Evolutionary conservation across 2,113 vertebrate species (phyloP).

Genomic region (Bolborhynchus lineola): DNA sequence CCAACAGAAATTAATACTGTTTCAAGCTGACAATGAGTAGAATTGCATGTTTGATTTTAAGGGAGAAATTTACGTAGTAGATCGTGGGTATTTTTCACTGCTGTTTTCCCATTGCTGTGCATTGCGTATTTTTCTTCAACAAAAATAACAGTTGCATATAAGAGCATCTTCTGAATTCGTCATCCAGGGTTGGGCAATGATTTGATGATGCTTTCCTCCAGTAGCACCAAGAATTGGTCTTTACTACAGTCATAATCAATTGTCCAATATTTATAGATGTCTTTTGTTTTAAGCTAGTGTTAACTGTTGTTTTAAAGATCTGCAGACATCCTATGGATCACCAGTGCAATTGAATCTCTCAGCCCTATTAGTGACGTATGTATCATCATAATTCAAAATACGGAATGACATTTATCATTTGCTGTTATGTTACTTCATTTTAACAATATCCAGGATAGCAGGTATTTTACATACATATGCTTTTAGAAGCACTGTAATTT

Average conservation of each 20-base stretch:
- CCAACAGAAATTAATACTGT: background rate
- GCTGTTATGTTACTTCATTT: background rate
- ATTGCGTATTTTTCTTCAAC: background rate
- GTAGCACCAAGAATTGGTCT: background rate
- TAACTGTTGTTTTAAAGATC: background rate
- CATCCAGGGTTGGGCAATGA: background rate
- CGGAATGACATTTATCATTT: background rate
- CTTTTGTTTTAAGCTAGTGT: background rate
- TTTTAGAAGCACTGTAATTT: background rate
- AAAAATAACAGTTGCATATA: background rate
- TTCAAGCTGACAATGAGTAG: background rate
- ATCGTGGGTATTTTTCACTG: background rate
- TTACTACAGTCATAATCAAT: background rate
- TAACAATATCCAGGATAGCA: background rate
- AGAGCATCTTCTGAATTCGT: background rate
- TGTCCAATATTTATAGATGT: background rate
- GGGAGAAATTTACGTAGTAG: background rate
- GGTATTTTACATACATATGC: background rate
- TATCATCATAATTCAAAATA: background rate
- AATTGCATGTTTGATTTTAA: background rate
- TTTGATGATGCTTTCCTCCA: background rate
- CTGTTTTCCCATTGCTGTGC: background rate
- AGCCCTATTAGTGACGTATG: background rate
- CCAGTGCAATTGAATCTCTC: background rate
- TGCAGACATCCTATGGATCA: background rate